Percentiles rank a stretch among this genome's conserved stretches.
Conservation (phyloP, 1,140 invertebrate species). For the Drosophila hydei region DNA sequence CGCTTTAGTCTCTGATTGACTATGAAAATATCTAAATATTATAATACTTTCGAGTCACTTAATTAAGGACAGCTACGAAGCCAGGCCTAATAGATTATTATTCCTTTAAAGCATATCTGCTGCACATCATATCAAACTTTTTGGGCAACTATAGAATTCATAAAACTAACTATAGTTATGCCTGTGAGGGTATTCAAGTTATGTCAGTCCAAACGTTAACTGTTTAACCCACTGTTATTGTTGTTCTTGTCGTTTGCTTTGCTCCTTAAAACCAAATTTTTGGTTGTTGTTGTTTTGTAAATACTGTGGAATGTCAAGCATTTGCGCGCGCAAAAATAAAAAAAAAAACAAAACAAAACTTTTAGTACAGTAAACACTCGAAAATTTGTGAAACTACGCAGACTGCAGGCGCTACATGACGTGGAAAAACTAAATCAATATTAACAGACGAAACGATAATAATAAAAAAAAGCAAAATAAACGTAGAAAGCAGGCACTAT, state of each 20-base stretch:
- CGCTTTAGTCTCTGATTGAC: too few species aligned
- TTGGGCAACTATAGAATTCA: too few species aligned
- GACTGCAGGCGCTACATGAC: slow-evolving; percentile 25
- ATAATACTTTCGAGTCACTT: too few species aligned
- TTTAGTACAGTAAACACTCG: slow-evolving; percentile 66
- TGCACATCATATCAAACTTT: too few species aligned
- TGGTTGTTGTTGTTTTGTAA: slow-evolving; percentile 21
- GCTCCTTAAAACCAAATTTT: slow-evolving; percentile 55
- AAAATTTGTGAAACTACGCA: slow-evolving; percentile 36
- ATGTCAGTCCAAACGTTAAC: slow-evolving; percentile 14
- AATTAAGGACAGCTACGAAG: too few species aligned
- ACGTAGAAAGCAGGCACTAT: slow-evolving; percentile 21
- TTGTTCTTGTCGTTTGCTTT: slow-evolving; percentile 39
- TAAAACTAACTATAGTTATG: too few species aligned
- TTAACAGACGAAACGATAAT: slow-evolving; percentile 28
- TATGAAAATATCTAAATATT: too few species aligned
- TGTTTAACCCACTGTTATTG: slow-evolving; percentile 35
- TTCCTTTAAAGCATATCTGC: too few species aligned
- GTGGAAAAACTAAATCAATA: slow-evolving; percentile 54
- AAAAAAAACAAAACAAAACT: slow-evolving; percentile 18
- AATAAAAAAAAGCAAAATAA: slow-evolving; percentile 7
- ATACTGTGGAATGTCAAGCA: slow-evolving; percentile 58
- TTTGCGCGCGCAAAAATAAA: slow-evolving; percentile 34
- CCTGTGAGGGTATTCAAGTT: slow-evolving; percentile 3
- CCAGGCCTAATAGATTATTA: too few species aligned